Percentiles rank a stretch among this genome's conserved stretches.
phyloP scores from a whole-genome alignment of 1,140 invertebrate genomes.

The Leptinotarsa undecemlineata region DNA sequence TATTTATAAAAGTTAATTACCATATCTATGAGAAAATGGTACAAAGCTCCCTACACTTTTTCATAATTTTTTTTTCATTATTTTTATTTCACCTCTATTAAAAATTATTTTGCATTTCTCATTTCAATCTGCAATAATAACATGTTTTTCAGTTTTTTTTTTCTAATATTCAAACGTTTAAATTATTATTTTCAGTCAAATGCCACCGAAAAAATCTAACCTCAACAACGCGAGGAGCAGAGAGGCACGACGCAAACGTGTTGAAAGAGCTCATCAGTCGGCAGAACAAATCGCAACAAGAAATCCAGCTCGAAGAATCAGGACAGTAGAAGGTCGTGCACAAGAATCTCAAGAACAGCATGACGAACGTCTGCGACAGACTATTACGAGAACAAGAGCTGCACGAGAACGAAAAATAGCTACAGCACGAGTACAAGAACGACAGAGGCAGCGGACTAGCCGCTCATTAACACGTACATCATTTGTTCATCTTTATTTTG shows the following conservation, averaged over 20 bases:
- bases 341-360: conserved; percentile 47
- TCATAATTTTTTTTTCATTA: too few relatives aligned
- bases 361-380: conserved; percentile 46
- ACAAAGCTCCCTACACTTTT: too few relatives aligned
- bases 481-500: too few relatives aligned
- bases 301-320: conserved; percentile 26
- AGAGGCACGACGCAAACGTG: conserved; percentile 45
- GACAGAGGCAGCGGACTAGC: too few relatives aligned
- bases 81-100: too few relatives aligned
- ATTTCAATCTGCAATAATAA: not conserved
- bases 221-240: conserved; percentile 44
- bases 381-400: conserved; percentile 42
- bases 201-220: conserved; percentile 47
- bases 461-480: too few relatives aligned
- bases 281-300: too few relatives aligned
- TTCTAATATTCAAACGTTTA: conserved; percentile 13
- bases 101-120: not conserved
- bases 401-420: conserved; percentile 19
- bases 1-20: too few relatives aligned
- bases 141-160: conserved; percentile 9
- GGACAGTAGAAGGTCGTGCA: conserved; percentile 42
- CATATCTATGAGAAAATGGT: too few relatives aligned
- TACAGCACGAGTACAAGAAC: too few relatives aligned
- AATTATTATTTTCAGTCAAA: conserved; percentile 23
- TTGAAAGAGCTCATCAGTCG: too few relatives aligned